phyloP scores from a whole-genome alignment of 2,113 vertebrate species.

The Trogon surrucura region DNA sequence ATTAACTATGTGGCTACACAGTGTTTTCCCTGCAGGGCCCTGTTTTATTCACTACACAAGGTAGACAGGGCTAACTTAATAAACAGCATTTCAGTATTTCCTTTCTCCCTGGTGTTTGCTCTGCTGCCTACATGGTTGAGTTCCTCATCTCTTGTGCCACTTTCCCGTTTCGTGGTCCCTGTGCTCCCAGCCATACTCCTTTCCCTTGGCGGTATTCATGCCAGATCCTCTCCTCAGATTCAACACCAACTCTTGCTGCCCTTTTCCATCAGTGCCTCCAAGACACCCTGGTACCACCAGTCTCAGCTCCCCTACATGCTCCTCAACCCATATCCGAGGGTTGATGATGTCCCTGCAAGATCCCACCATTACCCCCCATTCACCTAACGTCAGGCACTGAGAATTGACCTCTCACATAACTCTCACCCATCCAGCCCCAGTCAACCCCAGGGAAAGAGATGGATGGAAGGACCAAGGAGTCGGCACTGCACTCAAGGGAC shows the following conservation, averaged over 20 bases:
- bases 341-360: not conserved
- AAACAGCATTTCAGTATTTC: not conserved
- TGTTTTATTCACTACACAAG: slow-evolving; percentile 21
- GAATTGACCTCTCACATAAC: not conserved
- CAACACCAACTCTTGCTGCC: not conserved
- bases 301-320: not conserved
- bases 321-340: not conserved
- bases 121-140: not conserved
- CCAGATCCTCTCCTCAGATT: not conserved
- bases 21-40: slow-evolving; percentile 23
- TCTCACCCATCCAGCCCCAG: not conserved
- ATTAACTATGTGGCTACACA: not conserved
- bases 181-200: not conserved
- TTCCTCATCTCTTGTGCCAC: not conserved
- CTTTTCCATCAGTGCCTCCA: not conserved
- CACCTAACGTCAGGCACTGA: not conserved
- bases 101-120: not conserved
- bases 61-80: not conserved
- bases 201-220: not conserved
- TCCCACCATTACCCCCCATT: not conserved
- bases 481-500: not conserved
- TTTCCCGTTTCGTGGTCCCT: not conserved
- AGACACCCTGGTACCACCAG: not conserved
- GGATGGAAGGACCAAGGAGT: not conserved
- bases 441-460: not conserved